Evolutionary conservation across 2,797 vertebrate species (phyloP), one percentile per base, ranked within the genome.

Genomic region (Scarus forsteni): DNA sequence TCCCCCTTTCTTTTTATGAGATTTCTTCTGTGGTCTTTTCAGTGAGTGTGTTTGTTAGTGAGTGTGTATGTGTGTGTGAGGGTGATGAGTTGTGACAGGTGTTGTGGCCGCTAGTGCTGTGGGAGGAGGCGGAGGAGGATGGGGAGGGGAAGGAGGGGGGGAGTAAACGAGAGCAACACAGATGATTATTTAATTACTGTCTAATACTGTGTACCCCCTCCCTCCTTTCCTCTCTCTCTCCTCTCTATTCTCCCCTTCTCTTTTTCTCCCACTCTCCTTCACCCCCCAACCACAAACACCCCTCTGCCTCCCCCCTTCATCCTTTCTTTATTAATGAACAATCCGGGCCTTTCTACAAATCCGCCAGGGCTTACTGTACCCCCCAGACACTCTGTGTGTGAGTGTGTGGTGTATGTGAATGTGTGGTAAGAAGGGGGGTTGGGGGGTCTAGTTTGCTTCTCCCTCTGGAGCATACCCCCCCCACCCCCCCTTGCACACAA

Each of bases 111-210:
- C 93, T 94, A 93, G 90, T 94, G 89, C 81, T 96, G 73, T 57
- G 80, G 81, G 84, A 84, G 80, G 94, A 95, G 95, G 95, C 93
- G 79, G 87, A 79, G 93, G 92, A 92, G 88, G 84, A 70, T 87
- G 73, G 84, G 88, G 79, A 93, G 89, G 80, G 94, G 93, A 91
- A 87, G 70, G 84, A 87, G 79, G 93, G 89, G 80, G 94, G 93
- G 92, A 92, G 93, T 95, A 95, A 95, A 96, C 93, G 94, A 95
- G 94, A 94, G 93, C 92, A 96, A 95, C 92, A 87, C 85, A 91
- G 94, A 95, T 95, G 95, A 95, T 96, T 96, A 96, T 97, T 97
- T 97, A 97, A 97, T 97, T 96, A 96, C 88, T 85, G 89, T 92
- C 92, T 96, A 95, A 96, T 95, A 95, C 93, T 92, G 92, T 89